A percentile compares a stretch with the other conserved stretches of the same genome.
Evolutionary conservation across 2,797 vertebrate genomes (phyloP).

Genomic region (Anas capensis): DNA sequence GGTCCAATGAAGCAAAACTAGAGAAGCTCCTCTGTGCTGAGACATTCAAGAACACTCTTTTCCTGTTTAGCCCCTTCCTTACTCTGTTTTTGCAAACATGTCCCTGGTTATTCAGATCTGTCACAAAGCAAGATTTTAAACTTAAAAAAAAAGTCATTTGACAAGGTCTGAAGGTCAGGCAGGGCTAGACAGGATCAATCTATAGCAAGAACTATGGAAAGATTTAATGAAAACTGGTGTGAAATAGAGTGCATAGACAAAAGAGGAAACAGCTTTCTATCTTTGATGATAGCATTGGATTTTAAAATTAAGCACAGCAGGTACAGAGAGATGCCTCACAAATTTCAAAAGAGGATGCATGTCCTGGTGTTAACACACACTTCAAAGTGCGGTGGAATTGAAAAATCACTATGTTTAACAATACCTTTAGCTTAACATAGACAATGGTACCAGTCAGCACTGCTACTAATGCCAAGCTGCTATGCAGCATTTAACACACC

Average conservation of each 20-base stretch:
- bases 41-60: not conserved
- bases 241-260: not conserved
- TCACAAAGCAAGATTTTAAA: not conserved
- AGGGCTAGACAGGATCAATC: not conserved
- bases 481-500: not conserved
- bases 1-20: not conserved
- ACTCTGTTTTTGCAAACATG: not conserved
- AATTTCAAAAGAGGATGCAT: not conserved
- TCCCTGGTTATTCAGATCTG: not conserved
- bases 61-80: not conserved
- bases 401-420: not conserved
- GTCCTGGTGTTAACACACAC: not conserved
- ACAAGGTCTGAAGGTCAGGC: not conserved
- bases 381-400: not conserved
- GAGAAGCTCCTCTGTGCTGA: not conserved
- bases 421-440: not conserved
- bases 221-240: not conserved
- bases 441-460: not conserved
- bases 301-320: slow-evolving; percentile 52
- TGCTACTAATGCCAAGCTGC: not conserved
- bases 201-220: not conserved
- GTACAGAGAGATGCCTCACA: not conserved
- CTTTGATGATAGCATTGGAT: not conserved
- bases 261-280: not conserved
- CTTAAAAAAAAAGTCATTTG: not conserved